Evolutionary conservation across 2,797 vertebrate genomes (phyloP).

Genomic region (Pempheris klunzingeri): DNA sequence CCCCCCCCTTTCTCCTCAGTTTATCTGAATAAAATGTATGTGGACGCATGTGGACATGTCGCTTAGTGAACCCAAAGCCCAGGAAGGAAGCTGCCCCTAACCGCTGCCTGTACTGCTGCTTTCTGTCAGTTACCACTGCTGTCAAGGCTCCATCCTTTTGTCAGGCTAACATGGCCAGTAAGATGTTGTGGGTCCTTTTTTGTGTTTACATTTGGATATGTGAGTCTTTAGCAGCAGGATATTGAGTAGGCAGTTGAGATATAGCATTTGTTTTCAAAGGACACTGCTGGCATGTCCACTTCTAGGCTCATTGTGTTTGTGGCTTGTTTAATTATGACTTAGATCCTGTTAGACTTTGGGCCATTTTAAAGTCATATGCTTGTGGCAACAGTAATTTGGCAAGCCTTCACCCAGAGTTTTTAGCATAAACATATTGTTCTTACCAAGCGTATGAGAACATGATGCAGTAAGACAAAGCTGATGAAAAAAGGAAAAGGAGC

Average conservation of each 20-base stretch:
- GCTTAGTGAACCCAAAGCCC: constrained; percentile 59
- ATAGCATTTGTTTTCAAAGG: constrained; percentile 31
- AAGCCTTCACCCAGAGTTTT: neutral
- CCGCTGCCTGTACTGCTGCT: constrained; percentile 64
- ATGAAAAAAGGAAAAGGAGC: neutral
- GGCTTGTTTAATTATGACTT: constrained; percentile 22
- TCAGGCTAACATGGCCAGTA: constrained; percentile 24
- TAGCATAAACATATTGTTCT: neutral
- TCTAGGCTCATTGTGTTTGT: neutral
- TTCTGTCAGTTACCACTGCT: constrained; percentile 69
- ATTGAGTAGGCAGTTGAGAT: constrained; percentile 29
- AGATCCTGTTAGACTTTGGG: constrained; percentile 4
- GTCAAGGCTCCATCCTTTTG: constrained; percentile 48
- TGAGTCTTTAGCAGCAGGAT: constrained; percentile 32
- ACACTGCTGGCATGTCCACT: neutral
- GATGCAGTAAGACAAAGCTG: neutral
- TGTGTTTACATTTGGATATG: constrained; percentile 45
- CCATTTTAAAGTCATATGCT: constrained; percentile 10
- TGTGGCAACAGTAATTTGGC: constrained; percentile 3
- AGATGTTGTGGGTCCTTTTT: constrained; percentile 25
- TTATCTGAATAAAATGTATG: constrained; percentile 68
- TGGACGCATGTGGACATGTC: constrained; percentile 59
- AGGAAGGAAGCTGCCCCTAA: constrained; percentile 75
- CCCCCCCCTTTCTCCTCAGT: constrained; percentile 5
- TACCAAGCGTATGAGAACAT: neutral